These are phyloP conservation scores for Leptodactylus fuscus DNA, from an alignment of 2,113 vertebrate species.

Conservation along the genomic window DNA sequence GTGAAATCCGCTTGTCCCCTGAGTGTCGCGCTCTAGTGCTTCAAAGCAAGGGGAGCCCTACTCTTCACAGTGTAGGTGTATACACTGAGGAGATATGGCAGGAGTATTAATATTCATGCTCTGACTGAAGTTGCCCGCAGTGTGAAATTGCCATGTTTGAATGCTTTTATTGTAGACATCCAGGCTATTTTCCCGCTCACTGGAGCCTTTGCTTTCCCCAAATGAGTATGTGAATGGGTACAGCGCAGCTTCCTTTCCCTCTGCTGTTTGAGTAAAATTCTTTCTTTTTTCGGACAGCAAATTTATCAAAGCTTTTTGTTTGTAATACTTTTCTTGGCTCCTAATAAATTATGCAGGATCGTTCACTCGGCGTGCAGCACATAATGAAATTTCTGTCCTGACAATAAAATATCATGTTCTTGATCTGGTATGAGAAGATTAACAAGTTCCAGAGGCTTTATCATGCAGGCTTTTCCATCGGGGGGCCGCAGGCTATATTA, in stretches of 20 bases:
- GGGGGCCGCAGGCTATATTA: conserved; percentile 61
- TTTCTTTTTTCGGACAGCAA: conserved; percentile 39
- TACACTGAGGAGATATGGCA: too few species aligned
- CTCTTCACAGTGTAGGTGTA: conserved; percentile 11
- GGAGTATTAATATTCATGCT: conserved; percentile 15
- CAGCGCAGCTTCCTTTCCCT: neutral
- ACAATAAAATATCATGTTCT: conserved; percentile 65
- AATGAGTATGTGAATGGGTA: conserved; percentile 10
- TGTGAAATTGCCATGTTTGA: neutral
- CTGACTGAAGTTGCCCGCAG: neutral
- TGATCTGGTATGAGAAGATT: conserved; percentile 66
- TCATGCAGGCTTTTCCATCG: conserved; percentile 60
- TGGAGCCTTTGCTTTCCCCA: conserved; percentile 9
- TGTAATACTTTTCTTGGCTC: conserved; percentile 50
- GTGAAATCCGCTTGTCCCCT: neutral
- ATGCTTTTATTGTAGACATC: neutral
- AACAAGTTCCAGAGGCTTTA: conserved; percentile 61
- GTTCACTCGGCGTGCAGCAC: conserved; percentile 46
- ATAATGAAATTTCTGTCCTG: conserved; percentile 64
- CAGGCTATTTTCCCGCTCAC: conserved; percentile 20
- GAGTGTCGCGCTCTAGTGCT: neutral
- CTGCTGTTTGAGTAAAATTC: neutral
- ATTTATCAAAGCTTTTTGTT: neutral
- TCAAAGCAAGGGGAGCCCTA: neutral
- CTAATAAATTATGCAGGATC: conserved; percentile 64